phyloP scores from a whole-genome alignment of 2,797 vertebrate species.

The Botia almorhae region DNA sequence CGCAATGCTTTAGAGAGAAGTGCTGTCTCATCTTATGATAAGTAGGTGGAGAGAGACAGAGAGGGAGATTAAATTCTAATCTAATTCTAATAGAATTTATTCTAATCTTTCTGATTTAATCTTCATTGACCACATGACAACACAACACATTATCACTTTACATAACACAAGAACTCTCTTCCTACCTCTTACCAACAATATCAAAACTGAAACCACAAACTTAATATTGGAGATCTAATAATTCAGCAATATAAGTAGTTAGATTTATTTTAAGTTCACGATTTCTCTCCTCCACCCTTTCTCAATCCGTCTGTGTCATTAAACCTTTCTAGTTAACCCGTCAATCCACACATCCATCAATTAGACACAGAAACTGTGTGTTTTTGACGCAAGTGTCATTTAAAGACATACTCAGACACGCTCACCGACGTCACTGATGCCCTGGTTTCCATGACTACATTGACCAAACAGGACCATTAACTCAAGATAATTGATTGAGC shows the following conservation, averaged over 20 bases:
- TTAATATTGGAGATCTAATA: background rate
- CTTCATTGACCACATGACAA: background rate
- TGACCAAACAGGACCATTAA: slow-evolving; percentile 42
- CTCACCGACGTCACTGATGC: slow-evolving; percentile 22
- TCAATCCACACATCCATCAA: slow-evolving; percentile 2
- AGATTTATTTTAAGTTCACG: background rate
- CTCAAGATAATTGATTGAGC: slow-evolving; percentile 32
- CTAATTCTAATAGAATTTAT: background rate
- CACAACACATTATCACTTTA: slow-evolving; percentile 11
- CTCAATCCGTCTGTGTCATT: background rate
- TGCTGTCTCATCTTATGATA: slow-evolving; percentile 15
- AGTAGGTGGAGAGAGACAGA: background rate
- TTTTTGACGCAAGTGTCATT: background rate
- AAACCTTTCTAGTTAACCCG: slow-evolving; percentile 3
- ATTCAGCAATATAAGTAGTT: background rate
- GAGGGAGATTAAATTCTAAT: no score
- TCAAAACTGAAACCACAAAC: background rate
- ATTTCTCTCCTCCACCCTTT: background rate
- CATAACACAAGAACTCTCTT: slow-evolving; percentile 6
- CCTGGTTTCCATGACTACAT: slow-evolving; percentile 42
- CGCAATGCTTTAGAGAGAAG: slow-evolving; percentile 5
- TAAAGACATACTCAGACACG: slow-evolving; percentile 22
- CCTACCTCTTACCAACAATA: background rate
- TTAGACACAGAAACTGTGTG: slow-evolving; percentile 24
- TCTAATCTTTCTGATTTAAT: slow-evolving; percentile 2